Evolutionary conservation across 2,797 vertebrate genomes (phyloP).

Genomic region (Cygnus olor): DNA sequence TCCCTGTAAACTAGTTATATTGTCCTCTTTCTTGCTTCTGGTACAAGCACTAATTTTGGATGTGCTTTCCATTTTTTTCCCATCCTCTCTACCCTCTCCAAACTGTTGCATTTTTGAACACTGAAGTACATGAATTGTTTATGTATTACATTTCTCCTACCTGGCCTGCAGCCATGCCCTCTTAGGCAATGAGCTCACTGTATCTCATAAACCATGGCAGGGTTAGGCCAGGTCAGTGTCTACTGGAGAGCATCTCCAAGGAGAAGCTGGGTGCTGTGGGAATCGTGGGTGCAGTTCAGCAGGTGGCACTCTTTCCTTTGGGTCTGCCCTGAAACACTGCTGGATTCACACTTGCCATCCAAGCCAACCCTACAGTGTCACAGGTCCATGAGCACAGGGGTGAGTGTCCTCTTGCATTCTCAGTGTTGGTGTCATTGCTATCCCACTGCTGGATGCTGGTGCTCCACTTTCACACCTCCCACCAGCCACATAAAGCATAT

Average conservation of each 20-base stretch:
- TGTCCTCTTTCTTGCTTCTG: not conserved
- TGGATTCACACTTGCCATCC: not conserved
- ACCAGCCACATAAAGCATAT: not conserved
- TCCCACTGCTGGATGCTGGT: not conserved
- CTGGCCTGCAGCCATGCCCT: slow-evolving; percentile 64
- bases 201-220: slow-evolving; percentile 18
- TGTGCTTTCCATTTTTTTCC: not conserved
- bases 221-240: slow-evolving; percentile 50
- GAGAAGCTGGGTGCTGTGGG: not conserved
- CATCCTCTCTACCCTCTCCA: not conserved
- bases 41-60: not conserved
- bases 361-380: not conserved
- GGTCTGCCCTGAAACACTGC: not conserved
- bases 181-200: slow-evolving; percentile 55
- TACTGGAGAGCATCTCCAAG: slow-evolving; percentile 1
- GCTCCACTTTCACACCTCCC: not conserved
- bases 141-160: slow-evolving; percentile 59
- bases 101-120: slow-evolving; percentile 16
- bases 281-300: not conserved
- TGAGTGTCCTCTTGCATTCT: not conserved
- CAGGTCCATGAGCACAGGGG: not conserved
- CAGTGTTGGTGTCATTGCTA: fast-evolving
- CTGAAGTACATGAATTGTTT: slow-evolving; percentile 44
- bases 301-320: slow-evolving; percentile 33
- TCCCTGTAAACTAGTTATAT: not conserved